phyloP scores from a whole-genome alignment of 2,797 vertebrate genomes.

The Pangasius macronema region DNA sequence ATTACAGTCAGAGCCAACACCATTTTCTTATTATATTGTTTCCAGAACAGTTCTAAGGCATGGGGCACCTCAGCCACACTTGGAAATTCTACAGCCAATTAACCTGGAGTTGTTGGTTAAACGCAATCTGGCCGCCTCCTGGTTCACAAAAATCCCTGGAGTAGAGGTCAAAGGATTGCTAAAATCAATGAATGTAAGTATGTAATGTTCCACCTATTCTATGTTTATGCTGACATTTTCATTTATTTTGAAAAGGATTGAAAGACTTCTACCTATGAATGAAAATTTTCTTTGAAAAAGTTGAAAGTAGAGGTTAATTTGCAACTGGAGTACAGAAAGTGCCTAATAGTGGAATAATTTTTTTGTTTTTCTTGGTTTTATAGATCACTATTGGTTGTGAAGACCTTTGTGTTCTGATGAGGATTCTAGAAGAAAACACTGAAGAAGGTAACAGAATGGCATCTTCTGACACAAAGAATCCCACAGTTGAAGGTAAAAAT shows the following conservation, averaged over 20 bases:
- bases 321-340: too few relatives aligned
- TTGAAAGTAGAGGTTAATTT: background rate
- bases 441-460: slow-evolving; percentile 76
- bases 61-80: slow-evolving; percentile 70
- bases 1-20: background rate
- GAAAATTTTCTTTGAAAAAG: background rate
- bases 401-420: slow-evolving; percentile 87
- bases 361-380: slow-evolving; percentile 11
- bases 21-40: background rate
- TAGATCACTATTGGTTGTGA: slow-evolving; percentile 89
- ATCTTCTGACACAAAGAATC: slow-evolving; percentile 58
- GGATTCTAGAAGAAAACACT: slow-evolving; percentile 88
- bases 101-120: slow-evolving; percentile 86
- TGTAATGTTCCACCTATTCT: background rate
- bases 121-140: slow-evolving; percentile 86
- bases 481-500: slow-evolving; percentile 70
- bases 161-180: slow-evolving; percentile 85
- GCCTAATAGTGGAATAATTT: background rate
- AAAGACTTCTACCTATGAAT: background rate
- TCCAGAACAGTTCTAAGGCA: slow-evolving; percentile 75
- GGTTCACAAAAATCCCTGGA: slow-evolving; percentile 84
- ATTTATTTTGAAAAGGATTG: background rate
- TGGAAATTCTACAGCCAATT: slow-evolving; percentile 89
- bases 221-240: background rate
- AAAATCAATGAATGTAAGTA: slow-evolving; percentile 86